Base-by-base conservation (phyloP, 1,140 invertebrate genomes). In the Drosophila athabasca region DNA sequence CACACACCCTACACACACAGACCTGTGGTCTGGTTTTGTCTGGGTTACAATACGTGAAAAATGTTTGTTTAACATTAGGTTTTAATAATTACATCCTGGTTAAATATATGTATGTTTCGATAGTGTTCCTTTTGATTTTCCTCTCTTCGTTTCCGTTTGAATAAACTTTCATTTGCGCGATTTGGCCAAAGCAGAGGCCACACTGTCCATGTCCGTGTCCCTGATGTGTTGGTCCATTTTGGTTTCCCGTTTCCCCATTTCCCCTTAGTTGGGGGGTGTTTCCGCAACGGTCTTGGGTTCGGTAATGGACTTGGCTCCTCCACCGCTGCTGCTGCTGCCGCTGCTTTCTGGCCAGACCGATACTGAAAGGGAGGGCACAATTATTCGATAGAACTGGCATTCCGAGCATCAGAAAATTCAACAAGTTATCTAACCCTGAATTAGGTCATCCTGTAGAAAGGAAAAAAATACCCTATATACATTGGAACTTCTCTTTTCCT, bases 281-380 rank as follows among this genome's bases (percentile, higher is more conserved):
- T 62, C 67, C 22, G 55, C 51, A 9, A 76, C 35, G n/a, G 74
- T 45, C 52, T 65, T 64, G 6, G 67, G 35, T 39, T 39, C 67
- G 24, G 55, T 62, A 9, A 76, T 26, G n/a, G 74, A 51, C 52
- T 68, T 68, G 9, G 67, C 46, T 17, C 67, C 80, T 0, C 65
- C 57, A 35, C 70, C 73, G 52, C 69, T 79, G 72, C 67, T 31
- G 72, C 67, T 31, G 48, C 87, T 83, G 60, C 64, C 75, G 70
- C 80, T 70, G 57, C 89, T 71, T 6, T 81, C 58, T 44, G 84
- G 90, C 74, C 84, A 78, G 53, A 82, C 62, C 48, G 89, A 84
- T 31, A 90, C 90, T 90, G 88, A 7, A 90, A 87, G 29, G 17
- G 22, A 29, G 9, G 52, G 13, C 7, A 44, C 26, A 39, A n/a